Evolutionary conservation across 2,113 vertebrate genomes (phyloP).

Genomic region (Actenoides hombroni): DNA sequence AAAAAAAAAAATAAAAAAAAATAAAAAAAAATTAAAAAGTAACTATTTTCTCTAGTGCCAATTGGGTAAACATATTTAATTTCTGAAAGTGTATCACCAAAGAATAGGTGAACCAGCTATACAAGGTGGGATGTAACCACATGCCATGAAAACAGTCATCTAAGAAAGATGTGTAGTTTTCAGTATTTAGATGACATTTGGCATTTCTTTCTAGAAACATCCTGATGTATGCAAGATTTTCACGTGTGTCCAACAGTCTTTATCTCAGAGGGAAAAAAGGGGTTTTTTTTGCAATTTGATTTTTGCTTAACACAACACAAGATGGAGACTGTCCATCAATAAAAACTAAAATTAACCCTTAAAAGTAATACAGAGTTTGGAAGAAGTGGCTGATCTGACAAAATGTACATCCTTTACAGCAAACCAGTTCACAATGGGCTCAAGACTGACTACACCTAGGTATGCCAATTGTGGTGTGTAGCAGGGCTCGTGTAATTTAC

Average conservation of each 20-base stretch:
- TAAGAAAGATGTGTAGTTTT: background rate
- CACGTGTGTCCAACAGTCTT: background rate
- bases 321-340: background rate
- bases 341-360: background rate
- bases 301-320: background rate
- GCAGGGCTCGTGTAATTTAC: background rate
- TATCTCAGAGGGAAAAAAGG: background rate
- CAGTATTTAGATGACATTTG: background rate
- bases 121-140: background rate
- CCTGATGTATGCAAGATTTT: background rate
- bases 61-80: background rate
- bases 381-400: background rate
- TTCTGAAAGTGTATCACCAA: background rate
- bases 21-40: background rate
- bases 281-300: background rate
- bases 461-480: background rate
- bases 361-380: background rate
- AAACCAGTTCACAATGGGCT: background rate
- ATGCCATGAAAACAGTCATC: background rate
- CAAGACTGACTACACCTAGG: background rate
- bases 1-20: background rate
- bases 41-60: background rate
- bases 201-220: background rate
- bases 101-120: background rate
- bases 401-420: fast-evolving